phyloP scores from a whole-genome alignment of 2,113 vertebrate species.

The Albula glossodonta region DNA sequence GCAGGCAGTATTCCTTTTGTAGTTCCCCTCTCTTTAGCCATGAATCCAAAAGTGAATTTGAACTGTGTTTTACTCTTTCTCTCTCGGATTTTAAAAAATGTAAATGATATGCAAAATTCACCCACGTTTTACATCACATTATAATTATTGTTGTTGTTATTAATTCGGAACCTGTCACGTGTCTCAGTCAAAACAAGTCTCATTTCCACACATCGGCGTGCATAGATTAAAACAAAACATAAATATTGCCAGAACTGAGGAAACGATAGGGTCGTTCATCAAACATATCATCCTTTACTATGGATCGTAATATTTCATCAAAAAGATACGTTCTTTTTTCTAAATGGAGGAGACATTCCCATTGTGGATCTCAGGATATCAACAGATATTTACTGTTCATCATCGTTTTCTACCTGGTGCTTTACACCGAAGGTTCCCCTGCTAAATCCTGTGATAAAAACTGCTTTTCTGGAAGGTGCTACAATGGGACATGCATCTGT shows the following conservation, averaged over 20 bases:
- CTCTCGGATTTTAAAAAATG: background rate
- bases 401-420: constrained; percentile 81
- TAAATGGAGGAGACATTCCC: constrained; percentile 45
- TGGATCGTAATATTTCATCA: constrained; percentile 55
- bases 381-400: constrained; percentile 76
- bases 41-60: background rate
- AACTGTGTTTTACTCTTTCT: background rate
- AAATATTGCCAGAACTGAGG: background rate
- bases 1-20: background rate
- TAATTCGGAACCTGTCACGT: background rate
- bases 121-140: background rate
- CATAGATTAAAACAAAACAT: too few species aligned
- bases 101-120: background rate
- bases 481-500: constrained; percentile 92
- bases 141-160: too few species aligned
- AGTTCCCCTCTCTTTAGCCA: background rate
- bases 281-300: constrained; percentile 36
- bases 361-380: constrained; percentile 58
- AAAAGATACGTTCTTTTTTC: constrained; percentile 43
- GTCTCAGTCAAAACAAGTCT: background rate
- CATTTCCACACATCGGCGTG: background rate
- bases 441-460: constrained; percentile 85
- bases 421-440: constrained; percentile 83
- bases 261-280: constrained; percentile 44
- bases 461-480: constrained; percentile 90